Percentiles rank a stretch among this genome's conserved stretches.
These are phyloP conservation scores for Drosophila elegans DNA, from an alignment of 1,140 invertebrate genomes.

Conservation along the genomic window DNA sequence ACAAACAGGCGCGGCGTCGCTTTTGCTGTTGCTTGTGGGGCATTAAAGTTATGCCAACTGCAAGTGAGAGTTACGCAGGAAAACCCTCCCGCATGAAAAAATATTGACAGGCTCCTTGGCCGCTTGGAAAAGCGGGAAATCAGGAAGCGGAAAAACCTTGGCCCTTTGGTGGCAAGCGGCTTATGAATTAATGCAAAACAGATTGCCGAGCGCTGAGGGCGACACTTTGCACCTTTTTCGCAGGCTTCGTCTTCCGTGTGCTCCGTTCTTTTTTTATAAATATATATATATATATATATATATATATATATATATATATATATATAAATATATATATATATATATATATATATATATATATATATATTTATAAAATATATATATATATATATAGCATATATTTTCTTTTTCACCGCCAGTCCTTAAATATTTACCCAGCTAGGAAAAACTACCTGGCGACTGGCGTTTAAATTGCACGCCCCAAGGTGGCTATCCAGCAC, in stretches of 20 bases:
- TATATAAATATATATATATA: neutral
- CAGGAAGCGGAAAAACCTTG: slow-evolving; percentile 11
- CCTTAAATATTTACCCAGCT: slow-evolving; percentile 74
- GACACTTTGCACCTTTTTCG: slow-evolving; percentile 77
- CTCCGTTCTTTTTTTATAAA: slow-evolving; percentile 4
- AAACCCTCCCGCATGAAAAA: slow-evolving; percentile 21
- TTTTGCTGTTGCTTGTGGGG: slow-evolving; percentile 25
- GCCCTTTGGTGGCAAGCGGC: slow-evolving; percentile 65
- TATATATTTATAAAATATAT: neutral
- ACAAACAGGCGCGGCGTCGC: slow-evolving; percentile 57
- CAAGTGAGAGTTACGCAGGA: slow-evolving; percentile 52
- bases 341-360: neutral
- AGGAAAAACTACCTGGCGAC: slow-evolving; percentile 56
- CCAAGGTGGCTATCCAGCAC: slow-evolving; percentile 57
- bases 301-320: neutral
- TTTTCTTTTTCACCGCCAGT: slow-evolving; percentile 8
- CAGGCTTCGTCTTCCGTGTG: slow-evolving; percentile 10
- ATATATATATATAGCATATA: neutral
- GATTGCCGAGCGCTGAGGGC: slow-evolving; percentile 73
- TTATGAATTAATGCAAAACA: slow-evolving; percentile 83
- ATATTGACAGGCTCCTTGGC: slow-evolving; percentile 46
- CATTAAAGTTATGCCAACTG: slow-evolving; percentile 69
- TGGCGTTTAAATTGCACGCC: slow-evolving; percentile 66
- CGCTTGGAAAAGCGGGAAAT: slow-evolving; percentile 13
- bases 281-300: too few species aligned